Evolutionary conservation across 2,797 vertebrate species (phyloP).

Genomic region (Rhodeus uyekii): DNA sequence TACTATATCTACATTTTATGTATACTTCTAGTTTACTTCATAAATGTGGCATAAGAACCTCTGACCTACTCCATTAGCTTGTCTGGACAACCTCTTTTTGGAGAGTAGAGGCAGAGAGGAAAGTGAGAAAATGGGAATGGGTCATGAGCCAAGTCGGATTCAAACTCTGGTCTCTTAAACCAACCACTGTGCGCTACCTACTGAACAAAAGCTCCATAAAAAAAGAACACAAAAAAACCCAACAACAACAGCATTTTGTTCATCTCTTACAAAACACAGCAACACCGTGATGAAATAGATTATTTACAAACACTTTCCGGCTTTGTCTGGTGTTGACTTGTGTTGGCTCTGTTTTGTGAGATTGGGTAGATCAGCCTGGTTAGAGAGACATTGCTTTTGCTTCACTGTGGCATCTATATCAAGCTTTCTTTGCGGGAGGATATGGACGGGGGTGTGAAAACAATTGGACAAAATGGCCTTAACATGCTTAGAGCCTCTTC

Average conservation of each 20-base stretch:
- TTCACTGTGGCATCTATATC: conserved; percentile 74
- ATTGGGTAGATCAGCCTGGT: conserved; percentile 58
- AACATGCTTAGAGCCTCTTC: conserved; percentile 82
- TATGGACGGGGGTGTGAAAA: conserved; percentile 78
- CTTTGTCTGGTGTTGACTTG: conserved; percentile 27
- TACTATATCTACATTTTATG: neutral
- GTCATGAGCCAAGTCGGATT: neutral
- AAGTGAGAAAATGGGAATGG: neutral
- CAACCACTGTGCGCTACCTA: neutral
- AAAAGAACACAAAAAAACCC: too few species aligned
- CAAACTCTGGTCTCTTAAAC: neutral
- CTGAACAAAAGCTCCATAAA: neutral
- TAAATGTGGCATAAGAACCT: neutral
- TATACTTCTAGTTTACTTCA: neutral
- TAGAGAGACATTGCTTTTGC: conserved; percentile 66
- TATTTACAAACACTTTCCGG: conserved; percentile 13
- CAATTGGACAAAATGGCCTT: conserved; percentile 82
- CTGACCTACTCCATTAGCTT: neutral
- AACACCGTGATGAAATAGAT: conserved; percentile 20
- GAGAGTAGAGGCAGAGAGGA: neutral
- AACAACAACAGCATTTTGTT: neutral
- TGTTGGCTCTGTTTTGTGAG: conserved; percentile 21
- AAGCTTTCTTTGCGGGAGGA: conserved; percentile 75
- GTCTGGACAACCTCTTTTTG: neutral
- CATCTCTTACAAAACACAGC: conserved; percentile 1